phyloP scores from a whole-genome alignment of 2,113 vertebrate genomes.

The Brachyistius frenatus region DNA sequence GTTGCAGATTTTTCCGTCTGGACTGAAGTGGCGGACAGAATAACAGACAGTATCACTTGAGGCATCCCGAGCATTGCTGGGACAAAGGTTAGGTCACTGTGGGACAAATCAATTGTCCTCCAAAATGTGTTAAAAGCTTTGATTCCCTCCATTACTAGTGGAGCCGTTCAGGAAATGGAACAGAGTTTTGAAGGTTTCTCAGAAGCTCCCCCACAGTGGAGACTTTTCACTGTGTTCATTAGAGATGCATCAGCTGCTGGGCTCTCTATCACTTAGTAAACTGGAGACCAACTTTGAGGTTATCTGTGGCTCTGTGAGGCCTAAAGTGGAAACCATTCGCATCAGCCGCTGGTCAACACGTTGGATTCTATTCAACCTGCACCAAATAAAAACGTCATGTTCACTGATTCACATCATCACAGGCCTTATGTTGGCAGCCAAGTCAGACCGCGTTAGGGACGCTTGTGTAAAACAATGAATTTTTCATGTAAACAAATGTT shows the following conservation, averaged over 20 bases:
- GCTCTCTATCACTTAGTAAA: not conserved
- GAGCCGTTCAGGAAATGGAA: conserved; percentile 5
- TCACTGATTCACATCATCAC: no score
- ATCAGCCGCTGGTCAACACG: no score
- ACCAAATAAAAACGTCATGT: no score
- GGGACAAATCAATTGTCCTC: not conserved
- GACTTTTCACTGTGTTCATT: conserved; percentile 12
- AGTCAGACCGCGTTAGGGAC: no score
- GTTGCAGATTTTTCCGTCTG: not conserved
- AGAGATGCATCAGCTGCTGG: not conserved
- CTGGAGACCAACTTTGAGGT: not conserved
- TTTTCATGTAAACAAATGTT: conserved; percentile 6
- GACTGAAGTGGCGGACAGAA: not conserved
- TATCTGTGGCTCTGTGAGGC: not conserved
- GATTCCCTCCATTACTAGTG: conserved; percentile 4
- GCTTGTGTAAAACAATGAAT: not conserved
- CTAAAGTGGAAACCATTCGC: not conserved
- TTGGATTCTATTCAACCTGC: no score
- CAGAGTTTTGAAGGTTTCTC: not conserved
- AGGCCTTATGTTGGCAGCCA: no score
- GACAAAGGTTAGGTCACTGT: not conserved
- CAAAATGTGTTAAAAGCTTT: not conserved
- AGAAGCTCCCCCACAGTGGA: not conserved
- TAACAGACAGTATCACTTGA: not conserved
- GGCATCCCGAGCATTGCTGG: not conserved